Percentiles rank a stretch among this genome's conserved stretches.
These are phyloP conservation scores for Eupeodes corollae DNA, from an alignment of 1,140 invertebrate genomes.

Conservation along the genomic window DNA sequence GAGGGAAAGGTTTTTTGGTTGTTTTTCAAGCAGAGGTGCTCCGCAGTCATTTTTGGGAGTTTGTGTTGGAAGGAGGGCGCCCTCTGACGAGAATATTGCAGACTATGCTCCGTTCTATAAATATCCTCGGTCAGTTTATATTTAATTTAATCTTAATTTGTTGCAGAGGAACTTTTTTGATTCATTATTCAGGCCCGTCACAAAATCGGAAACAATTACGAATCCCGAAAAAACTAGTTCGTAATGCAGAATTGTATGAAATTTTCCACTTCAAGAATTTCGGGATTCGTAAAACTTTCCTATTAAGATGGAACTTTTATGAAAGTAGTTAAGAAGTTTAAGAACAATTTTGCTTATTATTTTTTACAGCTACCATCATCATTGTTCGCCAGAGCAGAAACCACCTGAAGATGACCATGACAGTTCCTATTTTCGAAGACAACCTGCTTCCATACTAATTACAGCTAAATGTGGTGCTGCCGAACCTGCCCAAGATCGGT, in stretches of 20 bases:
- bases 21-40: conserved; percentile 49
- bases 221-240: no score
- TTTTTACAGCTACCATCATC: conserved; percentile 16
- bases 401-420: conserved; percentile 56
- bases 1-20: conserved; percentile 68
- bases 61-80: conserved; percentile 67
- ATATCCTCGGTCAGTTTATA: conserved; percentile 45
- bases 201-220: no score
- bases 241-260: no score
- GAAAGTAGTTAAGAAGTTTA: no score
- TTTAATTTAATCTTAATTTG: background rate
- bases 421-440: conserved; percentile 62
- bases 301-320: no score
- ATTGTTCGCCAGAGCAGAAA: conserved; percentile 37
- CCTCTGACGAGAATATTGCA: conserved; percentile 73
- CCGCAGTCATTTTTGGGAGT: conserved; percentile 62
- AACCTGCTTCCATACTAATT: conserved; percentile 55
- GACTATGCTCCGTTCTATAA: conserved; percentile 60
- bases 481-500: conserved; percentile 18
- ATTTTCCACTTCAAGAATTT: no score
- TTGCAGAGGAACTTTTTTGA: no score
- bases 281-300: no score
- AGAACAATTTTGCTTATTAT: no score
- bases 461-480: conserved; percentile 41
- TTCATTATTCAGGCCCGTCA: no score